Conservation (phyloP, 92 coral and sea anemone species). For the Heteractis magnifica region DNA sequence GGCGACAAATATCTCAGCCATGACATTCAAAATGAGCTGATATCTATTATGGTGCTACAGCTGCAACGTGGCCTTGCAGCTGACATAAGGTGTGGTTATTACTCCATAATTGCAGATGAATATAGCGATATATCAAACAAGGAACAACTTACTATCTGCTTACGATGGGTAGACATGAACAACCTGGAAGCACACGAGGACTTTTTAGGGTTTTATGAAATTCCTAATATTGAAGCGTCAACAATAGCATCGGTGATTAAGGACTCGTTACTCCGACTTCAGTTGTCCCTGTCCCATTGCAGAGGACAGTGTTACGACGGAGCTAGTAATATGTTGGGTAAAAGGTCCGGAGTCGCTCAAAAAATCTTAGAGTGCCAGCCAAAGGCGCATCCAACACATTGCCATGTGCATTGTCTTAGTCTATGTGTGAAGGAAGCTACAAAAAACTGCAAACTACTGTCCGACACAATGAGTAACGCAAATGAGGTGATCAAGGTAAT, state of each 20-base stretch:
- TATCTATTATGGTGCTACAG: not conserved
- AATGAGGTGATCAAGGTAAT: constrained; percentile 19
- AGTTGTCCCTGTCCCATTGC: constrained; percentile 6
- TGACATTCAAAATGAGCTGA: not conserved
- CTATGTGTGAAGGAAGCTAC: constrained; percentile 23
- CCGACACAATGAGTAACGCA: constrained; percentile 30
- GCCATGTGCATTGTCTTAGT: constrained; percentile 31
- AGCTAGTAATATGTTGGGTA: constrained; percentile 51
- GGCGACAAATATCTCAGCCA: not conserved
- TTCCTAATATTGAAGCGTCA: constrained; percentile 30
- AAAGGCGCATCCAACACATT: constrained; percentile 36
- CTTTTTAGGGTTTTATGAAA: constrained; percentile 44
- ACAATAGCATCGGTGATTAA: constrained; percentile 30
- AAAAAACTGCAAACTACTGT: not conserved
- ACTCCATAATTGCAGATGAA: not conserved
- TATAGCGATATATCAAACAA: constrained; percentile 18
- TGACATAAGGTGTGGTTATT: not conserved
- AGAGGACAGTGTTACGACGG: constrained; percentile 66
- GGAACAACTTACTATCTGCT: constrained; percentile 48
- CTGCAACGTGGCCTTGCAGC: not conserved
- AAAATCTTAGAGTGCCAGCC: constrained; percentile 35
- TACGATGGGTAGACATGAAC: constrained; percentile 38
- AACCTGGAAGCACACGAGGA: constrained; percentile 39
- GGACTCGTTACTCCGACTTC: constrained; percentile 15
- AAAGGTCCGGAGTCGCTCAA: constrained; percentile 29